phyloP scores from a whole-genome alignment of 2,888 invertebrate species.

The Melitaea athalia region DNA sequence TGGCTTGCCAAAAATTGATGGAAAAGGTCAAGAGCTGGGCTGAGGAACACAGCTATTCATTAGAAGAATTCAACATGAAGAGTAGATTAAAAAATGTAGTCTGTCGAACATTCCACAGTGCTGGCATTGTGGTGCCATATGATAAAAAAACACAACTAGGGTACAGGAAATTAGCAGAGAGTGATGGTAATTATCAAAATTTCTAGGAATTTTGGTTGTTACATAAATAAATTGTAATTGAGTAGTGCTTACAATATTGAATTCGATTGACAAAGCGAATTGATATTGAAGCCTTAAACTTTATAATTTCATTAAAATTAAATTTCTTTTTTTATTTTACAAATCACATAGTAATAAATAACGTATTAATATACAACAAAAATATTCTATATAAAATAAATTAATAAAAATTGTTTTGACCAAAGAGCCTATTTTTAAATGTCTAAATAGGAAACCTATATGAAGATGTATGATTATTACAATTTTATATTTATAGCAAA shows the following conservation, averaged over 20 bases:
- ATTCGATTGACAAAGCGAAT: no score
- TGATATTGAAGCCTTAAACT: no score
- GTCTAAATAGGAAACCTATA: neutral
- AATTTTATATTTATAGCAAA: slow-evolving; percentile 71
- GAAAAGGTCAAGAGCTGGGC: slow-evolving; percentile 85
- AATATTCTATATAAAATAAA: no score
- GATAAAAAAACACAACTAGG: slow-evolving; percentile 91
- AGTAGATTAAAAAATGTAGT: slow-evolving; percentile 84
- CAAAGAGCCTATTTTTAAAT: no score
- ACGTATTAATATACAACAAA: no score
- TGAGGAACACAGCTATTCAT: slow-evolving; percentile 79
- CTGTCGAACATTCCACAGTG: slow-evolving; percentile 89
- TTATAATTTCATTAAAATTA: no score
- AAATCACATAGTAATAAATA: no score
- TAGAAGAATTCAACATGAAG: slow-evolving; percentile 83
- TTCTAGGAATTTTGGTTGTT: neutral
- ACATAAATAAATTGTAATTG: no score
- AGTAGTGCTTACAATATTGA: no score
- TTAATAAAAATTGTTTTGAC: no score
- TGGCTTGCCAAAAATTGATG: slow-evolving; percentile 82
- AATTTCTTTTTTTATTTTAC: no score
- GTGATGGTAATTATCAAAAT: slow-evolving; percentile 78
- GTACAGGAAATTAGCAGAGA: slow-evolving; percentile 89
- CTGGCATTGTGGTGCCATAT: slow-evolving; percentile 93
- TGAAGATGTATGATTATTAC: neutral